Conservation (phyloP, 1,140 invertebrate genomes). For the Brachionus plicatilis region DNA sequence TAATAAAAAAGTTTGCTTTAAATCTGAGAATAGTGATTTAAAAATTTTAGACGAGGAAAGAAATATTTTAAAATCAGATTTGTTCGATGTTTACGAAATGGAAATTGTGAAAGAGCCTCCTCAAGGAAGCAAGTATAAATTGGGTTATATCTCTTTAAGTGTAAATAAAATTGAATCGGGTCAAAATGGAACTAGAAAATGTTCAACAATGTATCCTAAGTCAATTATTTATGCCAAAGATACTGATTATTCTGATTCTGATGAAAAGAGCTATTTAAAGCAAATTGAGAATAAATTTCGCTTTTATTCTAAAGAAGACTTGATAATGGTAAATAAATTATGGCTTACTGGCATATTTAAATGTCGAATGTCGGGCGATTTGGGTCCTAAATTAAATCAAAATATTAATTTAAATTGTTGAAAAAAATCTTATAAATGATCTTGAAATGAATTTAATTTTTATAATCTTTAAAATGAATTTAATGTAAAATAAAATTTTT, state of each 20-base stretch:
- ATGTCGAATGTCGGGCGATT: not conserved
- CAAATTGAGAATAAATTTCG: not conserved
- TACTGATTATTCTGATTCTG: not conserved
- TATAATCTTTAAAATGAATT: not conserved
- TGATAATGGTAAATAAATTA: constrained; percentile 1
- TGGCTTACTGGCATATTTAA: constrained; percentile 20
- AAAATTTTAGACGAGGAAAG: not conserved
- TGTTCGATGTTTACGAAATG: not conserved
- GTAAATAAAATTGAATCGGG: not conserved
- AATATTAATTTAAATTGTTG: not conserved
- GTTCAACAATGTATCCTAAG: not conserved
- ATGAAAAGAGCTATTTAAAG: not conserved
- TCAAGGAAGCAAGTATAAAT: not conserved
- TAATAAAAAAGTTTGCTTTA: not conserved
- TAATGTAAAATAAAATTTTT: not conserved
- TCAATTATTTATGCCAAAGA: not conserved
- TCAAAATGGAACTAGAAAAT: not conserved
- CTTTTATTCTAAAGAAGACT: not conserved
- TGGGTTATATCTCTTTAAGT: not conserved
- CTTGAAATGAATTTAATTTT: not conserved
- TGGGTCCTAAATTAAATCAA: not conserved
- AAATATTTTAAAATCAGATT: not conserved
- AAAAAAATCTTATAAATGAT: no score
- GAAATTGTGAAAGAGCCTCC: not conserved
- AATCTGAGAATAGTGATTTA: not conserved